Conservation (phyloP, 2,113 vertebrate genomes). For the Echinops telfairi region DNA sequence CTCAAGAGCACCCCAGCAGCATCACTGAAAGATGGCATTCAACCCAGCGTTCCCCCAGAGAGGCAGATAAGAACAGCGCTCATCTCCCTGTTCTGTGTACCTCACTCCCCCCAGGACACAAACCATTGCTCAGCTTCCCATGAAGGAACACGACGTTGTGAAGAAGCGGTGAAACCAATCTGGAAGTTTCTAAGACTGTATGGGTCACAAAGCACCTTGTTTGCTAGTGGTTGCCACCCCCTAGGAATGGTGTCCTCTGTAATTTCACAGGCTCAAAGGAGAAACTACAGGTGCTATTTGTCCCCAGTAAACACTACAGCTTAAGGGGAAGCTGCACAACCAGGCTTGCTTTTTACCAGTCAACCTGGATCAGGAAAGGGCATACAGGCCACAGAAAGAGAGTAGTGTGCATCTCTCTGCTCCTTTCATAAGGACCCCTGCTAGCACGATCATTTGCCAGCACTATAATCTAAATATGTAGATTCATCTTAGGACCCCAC, state of each 20-base stretch:
- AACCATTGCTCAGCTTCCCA: neutral
- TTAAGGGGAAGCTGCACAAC: neutral
- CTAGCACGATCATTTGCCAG: too few species aligned
- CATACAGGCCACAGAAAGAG: rapidly evolving
- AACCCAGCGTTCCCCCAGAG: too few species aligned
- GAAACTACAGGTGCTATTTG: rapidly evolving
- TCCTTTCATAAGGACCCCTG: neutral
- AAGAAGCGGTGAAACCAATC: neutral
- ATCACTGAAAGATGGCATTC: rapidly evolving
- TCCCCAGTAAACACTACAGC: neutral
- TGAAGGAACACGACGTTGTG: neutral
- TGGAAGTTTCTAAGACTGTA: neutral
- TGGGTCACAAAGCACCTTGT: rapidly evolving
- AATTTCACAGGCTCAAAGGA: neutral
- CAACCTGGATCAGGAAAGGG: too few species aligned
- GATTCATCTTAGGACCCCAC: too few species aligned
- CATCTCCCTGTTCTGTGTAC: rapidly evolving
- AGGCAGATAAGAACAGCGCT: rapidly evolving
- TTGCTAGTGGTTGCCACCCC: rapidly evolving
- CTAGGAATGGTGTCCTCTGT: rapidly evolving
- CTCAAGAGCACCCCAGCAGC: too few species aligned
- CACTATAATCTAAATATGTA: neutral
- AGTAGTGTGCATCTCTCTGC: rapidly evolving
- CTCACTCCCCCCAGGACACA: neutral
- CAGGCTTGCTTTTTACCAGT: neutral